These are phyloP conservation scores for Phrynocephalus versicolor DNA, from an alignment of 2,113 vertebrate species.

Conservation along the genomic window DNA sequence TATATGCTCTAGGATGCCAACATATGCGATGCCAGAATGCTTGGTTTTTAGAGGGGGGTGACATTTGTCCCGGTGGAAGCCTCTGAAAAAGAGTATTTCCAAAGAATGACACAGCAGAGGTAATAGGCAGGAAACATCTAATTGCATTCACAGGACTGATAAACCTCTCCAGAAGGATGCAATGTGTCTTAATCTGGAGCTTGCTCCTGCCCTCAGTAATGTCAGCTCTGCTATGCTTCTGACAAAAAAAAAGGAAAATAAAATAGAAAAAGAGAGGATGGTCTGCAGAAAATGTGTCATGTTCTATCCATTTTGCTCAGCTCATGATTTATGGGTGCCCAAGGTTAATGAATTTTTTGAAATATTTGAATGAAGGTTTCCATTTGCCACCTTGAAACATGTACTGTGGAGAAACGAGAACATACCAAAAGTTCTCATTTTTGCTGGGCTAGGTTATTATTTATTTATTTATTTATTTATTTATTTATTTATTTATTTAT, in stretches of 20 bases:
- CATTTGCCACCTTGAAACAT: conserved; percentile 29
- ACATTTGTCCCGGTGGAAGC: conserved; percentile 22
- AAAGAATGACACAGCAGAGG: conserved; percentile 13
- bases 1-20: conserved; percentile 40
- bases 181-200: conserved; percentile 6
- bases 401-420: conserved; percentile 18
- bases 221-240: conserved; percentile 31
- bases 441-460: neutral
- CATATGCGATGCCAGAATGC: conserved; percentile 7
- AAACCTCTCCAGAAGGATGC: conserved; percentile 11
- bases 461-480: too few relatives aligned
- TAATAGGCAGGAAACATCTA: neutral
- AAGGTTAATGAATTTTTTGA: conserved; percentile 47
- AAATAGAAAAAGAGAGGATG: conserved; percentile 19
- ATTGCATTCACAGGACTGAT: conserved; percentile 13
- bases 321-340: conserved; percentile 47
- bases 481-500: too few relatives aligned
- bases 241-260: too few relatives aligned
- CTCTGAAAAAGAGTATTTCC: conserved; percentile 20
- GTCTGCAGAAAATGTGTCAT: conserved; percentile 41
- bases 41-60: conserved; percentile 23
- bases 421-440: neutral
- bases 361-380: conserved; percentile 35
- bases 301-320: conserved; percentile 34
- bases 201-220: neutral